Evolutionary conservation across 2,113 vertebrate genomes (phyloP), one percentile per base, ranked within the genome.

Genomic region (Meleagris gallopavo): DNA sequence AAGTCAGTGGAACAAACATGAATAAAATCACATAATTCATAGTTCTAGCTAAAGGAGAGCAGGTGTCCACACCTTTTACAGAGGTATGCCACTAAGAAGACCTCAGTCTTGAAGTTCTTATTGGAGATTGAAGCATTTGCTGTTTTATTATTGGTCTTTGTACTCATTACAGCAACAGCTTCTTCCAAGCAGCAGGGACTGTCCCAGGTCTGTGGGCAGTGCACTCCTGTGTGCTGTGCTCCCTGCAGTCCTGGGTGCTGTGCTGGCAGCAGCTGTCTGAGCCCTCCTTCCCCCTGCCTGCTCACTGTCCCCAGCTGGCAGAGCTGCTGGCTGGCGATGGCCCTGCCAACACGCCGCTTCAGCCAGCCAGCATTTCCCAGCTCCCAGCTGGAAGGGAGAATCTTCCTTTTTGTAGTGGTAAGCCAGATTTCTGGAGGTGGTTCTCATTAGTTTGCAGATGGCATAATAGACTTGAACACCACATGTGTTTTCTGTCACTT

Each of bases 261-360:
- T 30, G 27, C 50, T 29, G 52, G 27, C 52, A 54, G 79, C 36
- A 58, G 55, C 74, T 41, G 18, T 25, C 58, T 18, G 4, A 54
- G 60, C 27, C 27, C 45, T 66, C 69, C 34, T 25, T 74, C 16
- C 57, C 40, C 16, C 40, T 70, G 52, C 69, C 41, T 34, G 1
- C 3, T 32, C 38, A 22, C 45, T 57, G 21, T 16, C n/a, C 25
- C 17, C 17, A 0, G 54, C 54, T 29, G 2, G 24, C 64, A 32
- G 50, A 36, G 20, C 43, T 54, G 60, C 25, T 0, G 1, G 10
- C 65, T 8, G 0, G 8, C 74, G 10, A 1, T 1, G 25, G 29
- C 46, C 48, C 24, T 17, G 4, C 32, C 3, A 2, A 22, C 7
- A 3, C 20, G 67, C 36, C 62, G 3, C 40, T 70, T 8, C 11